Evolutionary conservation across 2,113 vertebrate species (phyloP), one percentile per base, ranked within the genome.

Genomic region (Tautogolabrus adspersus): DNA sequence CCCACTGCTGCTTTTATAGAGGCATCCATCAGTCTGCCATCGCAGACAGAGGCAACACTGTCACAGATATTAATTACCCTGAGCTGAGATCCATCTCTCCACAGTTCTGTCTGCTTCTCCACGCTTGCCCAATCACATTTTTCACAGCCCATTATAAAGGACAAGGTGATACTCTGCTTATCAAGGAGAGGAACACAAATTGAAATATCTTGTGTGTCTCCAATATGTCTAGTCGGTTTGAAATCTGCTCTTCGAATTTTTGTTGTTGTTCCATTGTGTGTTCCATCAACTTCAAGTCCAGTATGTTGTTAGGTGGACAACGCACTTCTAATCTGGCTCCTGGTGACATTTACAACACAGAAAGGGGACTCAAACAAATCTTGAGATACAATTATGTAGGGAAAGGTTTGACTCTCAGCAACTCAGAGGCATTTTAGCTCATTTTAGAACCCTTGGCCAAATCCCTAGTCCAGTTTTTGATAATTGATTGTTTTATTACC

Each of bases 1-100:
- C 71, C 23, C 66, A 59, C 46, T 66, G 68, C 66, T 73, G 61
- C 71, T 79, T 74, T 87, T 90, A 89, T 82, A 86, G 86, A 87
- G 75, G 74, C 89, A 92, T 93, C 87, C 88, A 92, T 92, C 91
- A 88, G 79, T 85, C 79, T 89, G 83, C 84, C 91, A 81, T 75
- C 51, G 44, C 75, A 67, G 75, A 47, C 77, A 22, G 60, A 82
- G 83, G 81, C 51, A 54, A 42, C 18, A 34, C 81, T 76, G 86
- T 62, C 79, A 86, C 85, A 90, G 88, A 89, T 93, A 92, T 94
- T 94, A 94, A 93, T 94, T 93, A 91, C 87, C 68, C 75, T 18
- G 72, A 80, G 86, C 81, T 57, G 64, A 84, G 86, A 80, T 79
- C 86, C 62, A 70, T 88, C 83, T 83, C 85, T 87, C 55, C 79